phyloP scores from a whole-genome alignment of 2,113 vertebrate species.

The Morone saxatilis region DNA sequence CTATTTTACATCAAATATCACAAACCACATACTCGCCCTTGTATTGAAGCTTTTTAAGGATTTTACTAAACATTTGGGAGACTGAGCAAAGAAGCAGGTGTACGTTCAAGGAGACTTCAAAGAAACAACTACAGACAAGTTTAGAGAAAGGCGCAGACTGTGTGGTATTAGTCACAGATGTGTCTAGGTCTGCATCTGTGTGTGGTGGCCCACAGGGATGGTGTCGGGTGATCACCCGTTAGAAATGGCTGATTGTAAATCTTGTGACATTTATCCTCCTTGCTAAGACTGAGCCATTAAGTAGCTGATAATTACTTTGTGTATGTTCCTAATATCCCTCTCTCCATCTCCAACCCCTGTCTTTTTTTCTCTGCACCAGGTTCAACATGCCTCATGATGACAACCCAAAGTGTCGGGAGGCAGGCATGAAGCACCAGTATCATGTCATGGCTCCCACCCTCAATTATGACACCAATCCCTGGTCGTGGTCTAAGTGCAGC shows the following conservation, averaged over 20 bases:
- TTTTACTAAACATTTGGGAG: constrained; percentile 29
- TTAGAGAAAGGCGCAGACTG: constrained; percentile 1
- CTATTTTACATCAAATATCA: constrained; percentile 1
- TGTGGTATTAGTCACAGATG: constrained; percentile 9
- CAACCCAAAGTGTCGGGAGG: constrained; percentile 95
- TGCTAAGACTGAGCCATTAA: constrained; percentile 53
- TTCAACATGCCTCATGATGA: constrained; percentile 98
- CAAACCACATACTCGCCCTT: constrained; percentile 8
- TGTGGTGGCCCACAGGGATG: constrained; percentile 13
- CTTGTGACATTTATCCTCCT: constrained; percentile 73
- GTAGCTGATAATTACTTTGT: constrained; percentile 60
- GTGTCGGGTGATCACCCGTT: constrained; percentile 35
- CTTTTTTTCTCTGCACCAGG: constrained; percentile 80
- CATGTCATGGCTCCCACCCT: constrained; percentile 98
- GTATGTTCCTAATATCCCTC: constrained; percentile 56
- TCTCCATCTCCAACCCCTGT: constrained; percentile 27
- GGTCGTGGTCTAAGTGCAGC: constrained; percentile 99
- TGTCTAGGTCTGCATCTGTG: constrained; percentile 27
- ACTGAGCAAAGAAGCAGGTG: background rate
- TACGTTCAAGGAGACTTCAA: background rate
- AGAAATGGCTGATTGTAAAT: constrained; percentile 56
- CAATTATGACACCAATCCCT: constrained; percentile 96
- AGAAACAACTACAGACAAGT: constrained; percentile 1
- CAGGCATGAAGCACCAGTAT: constrained; percentile 92
- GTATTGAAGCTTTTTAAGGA: background rate